Evolutionary conservation across 2,888 invertebrate genomes (phyloP), one percentile per base, ranked within the genome.

Genomic region (Drosophila flavopinicola): DNA sequence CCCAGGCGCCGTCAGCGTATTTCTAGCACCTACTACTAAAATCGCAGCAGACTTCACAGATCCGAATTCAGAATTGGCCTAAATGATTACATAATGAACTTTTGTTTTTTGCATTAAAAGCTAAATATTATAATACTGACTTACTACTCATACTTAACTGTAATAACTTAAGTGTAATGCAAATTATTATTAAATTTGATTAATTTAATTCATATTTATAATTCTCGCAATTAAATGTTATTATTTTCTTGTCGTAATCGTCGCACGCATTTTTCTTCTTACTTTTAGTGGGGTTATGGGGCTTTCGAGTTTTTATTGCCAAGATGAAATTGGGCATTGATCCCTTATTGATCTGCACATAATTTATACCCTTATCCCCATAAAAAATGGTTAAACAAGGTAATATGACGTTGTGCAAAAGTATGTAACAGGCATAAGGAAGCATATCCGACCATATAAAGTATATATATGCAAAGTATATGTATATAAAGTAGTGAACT

Each of bases 181-280:
- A 80, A 85, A 78, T 85, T 85, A 80, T 79, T 83, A 83, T 83
- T 86, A 84, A 84, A 85, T 80, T 84, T 84, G 78, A 86, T 82
- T 84, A 80, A 85, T 78, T 80, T 83, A 80, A 84, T 84, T 84
- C 78, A 84, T 83, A 86, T 86, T 86, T 84, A 82, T 82, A 85
- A 82, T 84, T 75, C 77, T 80, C 67, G 70, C 82, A 74, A 86
- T 86, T 86, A 83, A 83, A 83, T 80, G 71, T 75, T 84, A 84
- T 85, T 73, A 78, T 80, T 77, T 74, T 53, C 56, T 64, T 66
- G 85, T 78, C 79, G 70, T 79, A 85, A 49, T 59, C 45, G 37
- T 33, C 52, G 33, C 6, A 33, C 30, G 44, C 42, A 54, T 56
- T 38, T 47, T 54, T 53, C 42, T 66, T 20, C 37, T 39, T 15